phyloP scores from a whole-genome alignment of 1,140 invertebrate species.

The Drosophila tsacasi region DNA sequence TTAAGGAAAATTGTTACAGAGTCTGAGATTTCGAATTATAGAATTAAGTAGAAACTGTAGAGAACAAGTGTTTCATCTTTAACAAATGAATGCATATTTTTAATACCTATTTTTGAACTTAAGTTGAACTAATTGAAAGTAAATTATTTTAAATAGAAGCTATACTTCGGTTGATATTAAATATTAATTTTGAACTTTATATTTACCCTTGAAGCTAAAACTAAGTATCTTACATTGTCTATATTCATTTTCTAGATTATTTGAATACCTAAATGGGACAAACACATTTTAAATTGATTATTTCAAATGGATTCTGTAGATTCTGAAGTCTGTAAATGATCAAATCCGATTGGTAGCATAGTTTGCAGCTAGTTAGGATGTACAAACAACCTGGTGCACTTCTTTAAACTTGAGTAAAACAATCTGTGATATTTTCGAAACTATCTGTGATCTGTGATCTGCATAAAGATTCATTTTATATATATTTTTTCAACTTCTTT shows the following conservation, averaged over 20 bases:
- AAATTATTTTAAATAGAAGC: neutral
- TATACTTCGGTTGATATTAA: neutral
- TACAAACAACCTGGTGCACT: no score
- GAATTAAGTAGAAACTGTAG: neutral
- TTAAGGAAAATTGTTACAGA: neutral
- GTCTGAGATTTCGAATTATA: neutral
- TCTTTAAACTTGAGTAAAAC: no score
- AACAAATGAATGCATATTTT: neutral
- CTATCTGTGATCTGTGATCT: no score
- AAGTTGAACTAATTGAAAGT: neutral
- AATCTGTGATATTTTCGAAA: no score
- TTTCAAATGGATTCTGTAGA: neutral
- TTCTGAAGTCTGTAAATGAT: rapidly evolving
- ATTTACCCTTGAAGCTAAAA: no score
- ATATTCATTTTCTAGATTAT: neutral
- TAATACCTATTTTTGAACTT: neutral
- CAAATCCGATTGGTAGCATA: neutral
- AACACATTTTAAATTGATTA: neutral
- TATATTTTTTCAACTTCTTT: no score
- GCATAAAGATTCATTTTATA: no score
- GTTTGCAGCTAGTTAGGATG: neutral
- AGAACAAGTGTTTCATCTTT: no score
- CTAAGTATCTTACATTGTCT: neutral
- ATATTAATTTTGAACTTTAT: neutral
- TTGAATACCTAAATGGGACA: neutral